Conservation (phyloP, 2,113 vertebrate genomes). For the Cygnus atratus region DNA sequence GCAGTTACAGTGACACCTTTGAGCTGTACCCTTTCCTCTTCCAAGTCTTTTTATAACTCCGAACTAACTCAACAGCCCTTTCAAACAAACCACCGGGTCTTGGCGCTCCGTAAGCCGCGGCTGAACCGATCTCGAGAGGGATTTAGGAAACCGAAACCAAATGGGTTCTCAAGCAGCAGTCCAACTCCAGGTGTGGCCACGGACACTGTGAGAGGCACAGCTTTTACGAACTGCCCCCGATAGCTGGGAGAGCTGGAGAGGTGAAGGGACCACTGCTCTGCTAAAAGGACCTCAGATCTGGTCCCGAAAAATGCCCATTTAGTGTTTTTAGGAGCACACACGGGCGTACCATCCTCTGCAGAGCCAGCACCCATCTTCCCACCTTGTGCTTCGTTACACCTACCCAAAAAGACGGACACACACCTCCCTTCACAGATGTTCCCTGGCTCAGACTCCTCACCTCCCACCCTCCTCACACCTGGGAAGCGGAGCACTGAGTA, state of each 20-base stretch:
- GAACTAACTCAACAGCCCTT: neutral
- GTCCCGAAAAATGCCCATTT: neutral
- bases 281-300: neutral
- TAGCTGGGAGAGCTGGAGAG: neutral
- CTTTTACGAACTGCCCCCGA: neutral
- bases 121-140: neutral
- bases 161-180: neutral
- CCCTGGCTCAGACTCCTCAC: neutral
- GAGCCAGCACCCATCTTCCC: neutral
- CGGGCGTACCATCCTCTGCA: neutral
- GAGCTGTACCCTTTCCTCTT: neutral
- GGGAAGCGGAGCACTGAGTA: neutral
- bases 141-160: neutral
- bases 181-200: neutral
- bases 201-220: neutral
- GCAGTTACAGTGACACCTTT: neutral
- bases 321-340: neutral
- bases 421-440: neutral
- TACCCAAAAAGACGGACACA: neutral
- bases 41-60: constrained; percentile 56
- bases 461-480: neutral
- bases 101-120: neutral
- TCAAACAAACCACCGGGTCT: neutral
- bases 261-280: neutral
- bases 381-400: neutral